Evolutionary conservation across 2,113 vertebrate species (phyloP).

Genomic region (Naja naja): DNA sequence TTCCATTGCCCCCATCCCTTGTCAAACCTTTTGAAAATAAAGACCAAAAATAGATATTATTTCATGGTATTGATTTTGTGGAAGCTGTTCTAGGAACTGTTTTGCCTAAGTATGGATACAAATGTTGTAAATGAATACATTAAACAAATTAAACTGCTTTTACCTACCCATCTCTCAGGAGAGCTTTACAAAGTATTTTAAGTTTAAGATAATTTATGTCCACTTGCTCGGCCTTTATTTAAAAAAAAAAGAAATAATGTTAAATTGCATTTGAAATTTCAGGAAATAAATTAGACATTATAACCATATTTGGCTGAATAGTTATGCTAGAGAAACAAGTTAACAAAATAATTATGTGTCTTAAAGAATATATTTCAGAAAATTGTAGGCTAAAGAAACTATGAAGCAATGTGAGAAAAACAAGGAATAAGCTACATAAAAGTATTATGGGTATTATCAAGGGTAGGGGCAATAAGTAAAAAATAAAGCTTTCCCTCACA

Average conservation of each 20-base stretch:
- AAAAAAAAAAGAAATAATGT: slow-evolving; percentile 9
- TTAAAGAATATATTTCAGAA: not conserved
- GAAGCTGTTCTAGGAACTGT: not conserved
- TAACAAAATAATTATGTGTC: not conserved
- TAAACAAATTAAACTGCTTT: not conserved
- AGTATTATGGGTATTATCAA: not conserved
- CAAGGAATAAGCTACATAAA: not conserved
- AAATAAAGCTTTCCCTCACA: too few species aligned
- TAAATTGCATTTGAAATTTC: not conserved
- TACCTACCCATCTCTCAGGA: slow-evolving; percentile 87
- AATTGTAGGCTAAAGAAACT: not conserved
- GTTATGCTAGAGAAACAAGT: not conserved
- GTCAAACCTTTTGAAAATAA: not conserved
- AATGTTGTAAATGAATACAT: not conserved
- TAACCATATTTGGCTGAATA: not conserved
- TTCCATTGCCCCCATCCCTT: not conserved
- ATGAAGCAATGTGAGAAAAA: not conserved
- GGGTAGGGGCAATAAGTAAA: not conserved
- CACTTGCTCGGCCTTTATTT: slow-evolving; percentile 72
- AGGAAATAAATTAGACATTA: not conserved
- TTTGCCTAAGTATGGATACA: not conserved
- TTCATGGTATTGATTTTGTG: not conserved
- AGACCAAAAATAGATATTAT: not conserved
- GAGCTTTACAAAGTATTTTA: slow-evolving; percentile 87
- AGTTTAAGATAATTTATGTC: slow-evolving; percentile 83